Evolutionary conservation across 2,888 invertebrate genomes (phyloP).

Genomic region (Gonocerus acuteangulatus): DNA sequence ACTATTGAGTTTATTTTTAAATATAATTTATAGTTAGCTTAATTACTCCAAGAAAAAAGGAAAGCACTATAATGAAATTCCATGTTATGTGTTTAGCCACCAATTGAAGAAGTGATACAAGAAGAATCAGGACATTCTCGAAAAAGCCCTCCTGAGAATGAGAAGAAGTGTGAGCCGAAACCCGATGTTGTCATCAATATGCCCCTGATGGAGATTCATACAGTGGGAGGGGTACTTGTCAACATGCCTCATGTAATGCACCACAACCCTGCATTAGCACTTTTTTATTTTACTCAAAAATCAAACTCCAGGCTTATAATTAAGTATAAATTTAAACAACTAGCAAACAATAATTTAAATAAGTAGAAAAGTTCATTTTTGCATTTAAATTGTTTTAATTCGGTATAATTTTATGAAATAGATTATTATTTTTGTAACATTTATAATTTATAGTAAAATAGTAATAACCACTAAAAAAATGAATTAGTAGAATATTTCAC

Average conservation of each 20-base stretch:
- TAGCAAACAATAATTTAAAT: too few relatives aligned
- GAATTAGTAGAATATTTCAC: too few relatives aligned
- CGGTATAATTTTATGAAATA: too few relatives aligned
- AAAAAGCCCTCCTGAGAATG: constrained; percentile 64
- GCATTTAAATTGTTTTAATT: too few relatives aligned
- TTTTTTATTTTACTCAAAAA: constrained; percentile 5
- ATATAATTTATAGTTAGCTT: too few relatives aligned
- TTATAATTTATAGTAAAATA: too few relatives aligned
- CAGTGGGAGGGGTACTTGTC: constrained; percentile 77
- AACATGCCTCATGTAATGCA: constrained; percentile 78
- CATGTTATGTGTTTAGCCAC: constrained; percentile 49
- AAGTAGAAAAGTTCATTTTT: too few relatives aligned
- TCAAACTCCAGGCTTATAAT: constrained; percentile 11
- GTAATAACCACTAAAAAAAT: too few relatives aligned
- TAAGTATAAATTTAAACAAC: neutral
- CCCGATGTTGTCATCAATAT: constrained; percentile 55
- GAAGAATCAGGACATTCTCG: constrained; percentile 56
- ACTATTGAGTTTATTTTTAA: too few relatives aligned
- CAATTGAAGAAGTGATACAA: constrained; percentile 57
- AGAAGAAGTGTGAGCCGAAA: constrained; percentile 55
- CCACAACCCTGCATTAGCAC: constrained; percentile 33
- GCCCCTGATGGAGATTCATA: constrained; percentile 59
- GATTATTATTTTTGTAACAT: too few relatives aligned
- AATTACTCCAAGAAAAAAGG: too few relatives aligned
- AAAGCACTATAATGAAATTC: too few relatives aligned